These are phyloP conservation scores for Cairina moschata DNA, from an alignment of 2,113 vertebrate species.

Conservation along the genomic window DNA sequence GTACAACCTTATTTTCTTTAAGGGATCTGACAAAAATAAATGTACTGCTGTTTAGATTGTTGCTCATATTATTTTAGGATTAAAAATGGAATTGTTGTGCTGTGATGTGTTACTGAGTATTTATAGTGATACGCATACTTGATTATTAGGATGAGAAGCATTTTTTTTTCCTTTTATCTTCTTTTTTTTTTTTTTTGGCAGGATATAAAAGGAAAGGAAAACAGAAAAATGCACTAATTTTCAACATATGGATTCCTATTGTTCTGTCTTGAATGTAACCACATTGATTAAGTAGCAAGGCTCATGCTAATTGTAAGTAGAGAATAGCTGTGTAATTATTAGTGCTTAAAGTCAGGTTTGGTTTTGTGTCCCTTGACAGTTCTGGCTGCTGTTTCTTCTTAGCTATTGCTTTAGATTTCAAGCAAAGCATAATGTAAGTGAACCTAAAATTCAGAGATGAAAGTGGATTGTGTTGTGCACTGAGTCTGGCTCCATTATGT, in stretches of 20 bases:
- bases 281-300: neutral
- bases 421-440: neutral
- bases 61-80: constrained; percentile 2
- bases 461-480: neutral
- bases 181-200: neutral
- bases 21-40: neutral
- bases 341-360: neutral
- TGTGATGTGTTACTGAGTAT: neutral
- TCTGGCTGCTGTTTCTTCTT: neutral
- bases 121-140: neutral
- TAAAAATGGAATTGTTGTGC: neutral
- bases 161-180: no score
- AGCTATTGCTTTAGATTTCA: neutral
- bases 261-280: neutral
- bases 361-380: constrained; percentile 8
- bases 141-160: neutral
- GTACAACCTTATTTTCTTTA: neutral
- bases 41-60: neutral
- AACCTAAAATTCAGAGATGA: neutral
- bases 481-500: neutral
- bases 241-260: neutral
- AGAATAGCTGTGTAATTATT: constrained; percentile 3
- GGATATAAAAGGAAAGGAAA: neutral
- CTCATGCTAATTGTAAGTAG: neutral
- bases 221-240: neutral